Conservation (phyloP, 2,797 vertebrate genomes). For the Cuculus canorus region DNA sequence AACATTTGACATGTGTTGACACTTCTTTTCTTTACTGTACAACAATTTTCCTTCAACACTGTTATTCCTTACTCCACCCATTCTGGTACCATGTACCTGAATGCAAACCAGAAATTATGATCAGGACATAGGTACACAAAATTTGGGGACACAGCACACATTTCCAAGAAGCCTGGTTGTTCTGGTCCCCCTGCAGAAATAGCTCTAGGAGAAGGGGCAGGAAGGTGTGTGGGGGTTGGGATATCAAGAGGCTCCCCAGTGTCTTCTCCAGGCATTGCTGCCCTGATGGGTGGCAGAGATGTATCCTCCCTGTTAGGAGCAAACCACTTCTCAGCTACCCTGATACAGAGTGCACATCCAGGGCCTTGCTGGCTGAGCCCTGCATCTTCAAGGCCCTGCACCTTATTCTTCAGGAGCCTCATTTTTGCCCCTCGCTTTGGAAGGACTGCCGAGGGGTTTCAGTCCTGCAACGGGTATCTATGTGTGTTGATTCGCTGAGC, state of each 20-base stretch:
- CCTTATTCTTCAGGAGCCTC: not conserved
- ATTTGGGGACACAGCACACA: not conserved
- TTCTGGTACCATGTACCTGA: not conserved
- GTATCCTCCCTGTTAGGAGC: not conserved
- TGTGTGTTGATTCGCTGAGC: not conserved
- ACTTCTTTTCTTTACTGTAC: conserved; percentile 20
- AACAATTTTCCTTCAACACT: conserved; percentile 21
- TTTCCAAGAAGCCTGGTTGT: not conserved
- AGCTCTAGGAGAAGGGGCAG: not conserved
- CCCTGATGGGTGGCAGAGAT: not conserved
- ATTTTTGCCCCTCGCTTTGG: not conserved
- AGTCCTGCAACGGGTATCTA: not conserved
- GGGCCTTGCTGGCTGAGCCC: not conserved
- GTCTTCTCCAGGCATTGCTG: not conserved
- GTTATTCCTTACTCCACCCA: conserved; percentile 35
- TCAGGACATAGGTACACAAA: rapidly evolving
- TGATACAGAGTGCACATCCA: too few species aligned
- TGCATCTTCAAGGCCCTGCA: not conserved
- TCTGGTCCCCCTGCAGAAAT: rapidly evolving
- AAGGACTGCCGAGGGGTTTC: not conserved
- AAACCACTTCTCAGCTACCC: not conserved
- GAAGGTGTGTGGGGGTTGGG: rapidly evolving
- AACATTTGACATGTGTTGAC: conserved; percentile 45
- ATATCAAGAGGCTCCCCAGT: not conserved
- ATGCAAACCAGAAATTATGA: not conserved